Conservation (phyloP, 2,797 vertebrate species). For the Brotula barbata region DNA sequence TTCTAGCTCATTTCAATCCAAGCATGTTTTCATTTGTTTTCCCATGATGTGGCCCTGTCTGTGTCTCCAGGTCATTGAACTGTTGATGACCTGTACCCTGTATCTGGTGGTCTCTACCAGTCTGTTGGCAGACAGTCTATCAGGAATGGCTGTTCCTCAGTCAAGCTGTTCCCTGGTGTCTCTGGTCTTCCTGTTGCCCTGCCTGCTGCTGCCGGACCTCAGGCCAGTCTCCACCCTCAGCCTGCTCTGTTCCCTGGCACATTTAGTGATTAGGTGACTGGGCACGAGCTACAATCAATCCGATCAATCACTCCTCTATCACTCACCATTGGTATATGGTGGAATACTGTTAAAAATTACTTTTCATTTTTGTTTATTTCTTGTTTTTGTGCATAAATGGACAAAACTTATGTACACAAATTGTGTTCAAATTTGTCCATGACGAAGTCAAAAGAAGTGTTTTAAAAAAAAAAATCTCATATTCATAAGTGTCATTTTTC, state of each 20-base stretch:
- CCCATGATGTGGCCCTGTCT: not conserved
- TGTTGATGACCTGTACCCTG: constrained; percentile 82
- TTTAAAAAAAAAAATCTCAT: too few species aligned
- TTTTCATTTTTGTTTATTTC: too few species aligned
- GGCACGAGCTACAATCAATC: too few species aligned
- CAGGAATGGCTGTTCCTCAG: constrained; percentile 64
- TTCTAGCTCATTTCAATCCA: too few species aligned
- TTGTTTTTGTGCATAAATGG: too few species aligned
- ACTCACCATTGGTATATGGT: too few species aligned
- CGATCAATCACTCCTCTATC: too few species aligned
- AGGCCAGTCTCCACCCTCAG: constrained; percentile 80
- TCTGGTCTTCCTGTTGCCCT: constrained; percentile 78
- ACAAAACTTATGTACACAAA: too few species aligned
- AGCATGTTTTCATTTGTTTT: not conserved
- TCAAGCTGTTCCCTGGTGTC: constrained; percentile 76
- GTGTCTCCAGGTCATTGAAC: constrained; percentile 72
- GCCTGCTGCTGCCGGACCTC: constrained; percentile 81
- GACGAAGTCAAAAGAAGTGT: too few species aligned
- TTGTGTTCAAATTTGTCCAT: too few species aligned
- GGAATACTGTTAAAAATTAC: too few species aligned
- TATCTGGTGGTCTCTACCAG: constrained; percentile 82
- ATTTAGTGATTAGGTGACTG: constrained; percentile 78
- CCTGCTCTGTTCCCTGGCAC: constrained; percentile 84
- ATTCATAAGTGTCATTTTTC: too few species aligned
- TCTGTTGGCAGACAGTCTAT: constrained; percentile 78